These are phyloP conservation scores for Emesis russula DNA, from an alignment of 2,888 invertebrate genomes.

Conservation along the genomic window DNA sequence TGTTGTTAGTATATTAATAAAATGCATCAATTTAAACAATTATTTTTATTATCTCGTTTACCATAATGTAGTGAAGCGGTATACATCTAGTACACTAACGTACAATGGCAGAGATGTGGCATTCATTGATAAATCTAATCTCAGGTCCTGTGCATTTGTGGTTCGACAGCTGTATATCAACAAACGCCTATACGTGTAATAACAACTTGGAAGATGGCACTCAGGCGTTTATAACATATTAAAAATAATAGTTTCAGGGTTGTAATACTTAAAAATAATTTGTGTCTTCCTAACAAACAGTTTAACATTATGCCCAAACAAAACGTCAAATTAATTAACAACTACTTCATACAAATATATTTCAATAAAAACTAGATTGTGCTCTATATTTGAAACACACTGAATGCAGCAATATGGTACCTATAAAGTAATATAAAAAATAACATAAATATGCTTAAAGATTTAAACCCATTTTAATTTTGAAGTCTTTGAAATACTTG, in stretches of 20 bases:
- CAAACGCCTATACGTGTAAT: conserved; percentile 13
- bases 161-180: background rate
- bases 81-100: conserved; percentile 94
- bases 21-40: conserved; percentile 93
- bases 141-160: conserved; percentile 33
- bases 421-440: conserved; percentile 13
- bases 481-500: background rate
- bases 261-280: conserved; percentile 39
- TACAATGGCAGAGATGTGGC: conserved; percentile 92
- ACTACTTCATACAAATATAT: conserved; percentile 88
- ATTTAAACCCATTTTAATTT: conserved; percentile 4
- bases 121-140: conserved; percentile 88
- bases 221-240: conserved; percentile 24
- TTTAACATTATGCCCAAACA: conserved; percentile 84
- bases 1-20: conserved; percentile 89
- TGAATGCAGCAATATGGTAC: conserved; percentile 33
- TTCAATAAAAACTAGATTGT: conserved; percentile 85
- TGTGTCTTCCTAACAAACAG: conserved; percentile 25
- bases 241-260: background rate
- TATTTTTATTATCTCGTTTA: conserved; percentile 95
- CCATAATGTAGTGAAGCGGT: conserved; percentile 94
- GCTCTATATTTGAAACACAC: conserved; percentile 88
- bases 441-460: background rate
- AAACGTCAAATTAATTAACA: conserved; percentile 89
- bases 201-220: conserved; percentile 43